Evolutionary conservation across 1,140 invertebrate species (phyloP).

Genomic region (Panagrolaimus sp.): DNA sequence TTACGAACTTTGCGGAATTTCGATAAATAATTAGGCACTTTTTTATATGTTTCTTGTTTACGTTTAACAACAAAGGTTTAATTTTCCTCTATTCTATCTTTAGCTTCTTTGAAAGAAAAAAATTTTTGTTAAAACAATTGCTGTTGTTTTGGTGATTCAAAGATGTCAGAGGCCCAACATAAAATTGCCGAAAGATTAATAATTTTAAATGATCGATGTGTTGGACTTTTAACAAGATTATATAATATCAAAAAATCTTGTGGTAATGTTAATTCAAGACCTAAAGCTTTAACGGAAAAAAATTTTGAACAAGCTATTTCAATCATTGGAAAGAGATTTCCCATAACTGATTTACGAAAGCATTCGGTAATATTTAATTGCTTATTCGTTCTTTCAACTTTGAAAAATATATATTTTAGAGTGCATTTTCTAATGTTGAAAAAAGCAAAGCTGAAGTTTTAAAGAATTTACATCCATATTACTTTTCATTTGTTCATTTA

Average conservation of each 20-base stretch:
- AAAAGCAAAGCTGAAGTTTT: conserved; percentile 84
- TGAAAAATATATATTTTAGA: conserved; percentile 46
- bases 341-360: conserved; percentile 80
- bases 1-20: too few species aligned
- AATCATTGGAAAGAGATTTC: conserved; percentile 86
- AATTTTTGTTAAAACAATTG: too few species aligned
- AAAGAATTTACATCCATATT: conserved; percentile 90
- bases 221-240: conserved; percentile 92
- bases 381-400: conserved; percentile 15
- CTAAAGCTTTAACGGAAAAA: conserved; percentile 78
- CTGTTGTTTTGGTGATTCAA: neutral
- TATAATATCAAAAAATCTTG: conserved; percentile 94
- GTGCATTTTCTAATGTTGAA: conserved; percentile 71
- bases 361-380: conserved; percentile 57
- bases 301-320: conserved; percentile 88
- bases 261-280: conserved; percentile 22
- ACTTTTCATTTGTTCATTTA: conserved; percentile 98
- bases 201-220: conserved; percentile 91
- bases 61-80: too few species aligned
- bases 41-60: too few species aligned
- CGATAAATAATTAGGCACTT: too few species aligned
- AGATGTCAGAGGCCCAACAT: neutral
- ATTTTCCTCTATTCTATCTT: too few species aligned
- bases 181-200: neutral
- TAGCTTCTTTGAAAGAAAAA: too few species aligned